Conservation (phyloP, 2,797 vertebrate genomes). For the Distichodus sexfasciatus region DNA sequence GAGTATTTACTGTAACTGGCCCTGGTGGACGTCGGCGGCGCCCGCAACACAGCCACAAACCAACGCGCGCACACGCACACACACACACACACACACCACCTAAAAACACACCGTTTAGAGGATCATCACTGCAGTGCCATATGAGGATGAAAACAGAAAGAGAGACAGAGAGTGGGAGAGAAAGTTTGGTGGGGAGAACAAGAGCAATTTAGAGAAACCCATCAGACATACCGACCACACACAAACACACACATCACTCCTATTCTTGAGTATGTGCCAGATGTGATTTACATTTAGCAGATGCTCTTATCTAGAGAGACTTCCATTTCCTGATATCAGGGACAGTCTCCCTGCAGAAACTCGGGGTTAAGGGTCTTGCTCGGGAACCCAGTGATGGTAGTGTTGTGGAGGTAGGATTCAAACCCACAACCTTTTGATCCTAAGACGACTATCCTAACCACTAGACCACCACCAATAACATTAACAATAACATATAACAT, state of each 20-base stretch:
- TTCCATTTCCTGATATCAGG: no score
- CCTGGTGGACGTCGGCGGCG: constrained; percentile 51
- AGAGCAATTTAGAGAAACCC: not conserved
- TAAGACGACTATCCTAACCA: no score
- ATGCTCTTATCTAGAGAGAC: no score
- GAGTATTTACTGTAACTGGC: constrained; percentile 83
- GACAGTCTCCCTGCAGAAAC: no score
- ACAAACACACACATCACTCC: constrained; percentile 13
- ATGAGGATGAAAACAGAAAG: constrained; percentile 54
- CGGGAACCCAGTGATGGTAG: no score
- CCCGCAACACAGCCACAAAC: constrained; percentile 42
- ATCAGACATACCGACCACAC: not conserved
- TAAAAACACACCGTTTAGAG: constrained; percentile 53
- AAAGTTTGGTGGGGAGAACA: not conserved
- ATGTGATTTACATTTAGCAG: no score
- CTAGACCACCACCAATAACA: no score
- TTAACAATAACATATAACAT: no score
- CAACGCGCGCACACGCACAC: constrained; percentile 45
- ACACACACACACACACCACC: constrained; percentile 30
- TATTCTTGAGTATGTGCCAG: no score
- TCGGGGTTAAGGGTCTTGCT: no score
- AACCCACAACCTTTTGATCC: no score
- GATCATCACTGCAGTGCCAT: constrained; percentile 68
- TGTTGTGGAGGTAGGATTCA: no score
- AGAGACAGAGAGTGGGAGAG: constrained; percentile 34